phyloP scores from a whole-genome alignment of 2,113 vertebrate species.

The Tricholaema leucomelas region DNA sequence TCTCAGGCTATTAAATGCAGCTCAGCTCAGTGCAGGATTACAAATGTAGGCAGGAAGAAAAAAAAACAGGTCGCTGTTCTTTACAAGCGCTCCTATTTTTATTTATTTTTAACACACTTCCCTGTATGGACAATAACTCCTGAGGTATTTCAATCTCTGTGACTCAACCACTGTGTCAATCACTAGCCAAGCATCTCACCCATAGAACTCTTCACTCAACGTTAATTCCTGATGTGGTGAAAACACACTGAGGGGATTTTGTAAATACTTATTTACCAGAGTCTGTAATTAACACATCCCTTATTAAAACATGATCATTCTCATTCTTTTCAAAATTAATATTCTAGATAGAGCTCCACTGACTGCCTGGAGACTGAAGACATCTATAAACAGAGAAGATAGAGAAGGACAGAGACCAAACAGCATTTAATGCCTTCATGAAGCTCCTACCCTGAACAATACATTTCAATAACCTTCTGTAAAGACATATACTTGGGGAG shows the following conservation, averaged over 20 bases:
- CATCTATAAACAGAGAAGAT: not conserved
- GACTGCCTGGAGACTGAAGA: not conserved
- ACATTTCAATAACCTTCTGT: not conserved
- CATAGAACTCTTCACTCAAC: not conserved
- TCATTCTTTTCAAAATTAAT: not conserved
- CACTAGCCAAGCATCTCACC: slow-evolving; percentile 13
- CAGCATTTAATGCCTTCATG: fast-evolving
- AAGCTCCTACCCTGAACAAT: not conserved
- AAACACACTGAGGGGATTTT: not conserved
- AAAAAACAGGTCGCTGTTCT: not conserved
- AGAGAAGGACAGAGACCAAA: fast-evolving
- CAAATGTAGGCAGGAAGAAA: not conserved
- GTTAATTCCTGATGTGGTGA: not conserved
- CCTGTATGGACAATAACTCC: not conserved
- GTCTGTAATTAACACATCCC: not conserved
- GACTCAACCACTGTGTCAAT: slow-evolving; percentile 15
- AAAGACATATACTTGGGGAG: not conserved
- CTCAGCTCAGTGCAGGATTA: not conserved
- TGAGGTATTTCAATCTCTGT: not conserved
- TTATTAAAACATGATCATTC: not conserved
- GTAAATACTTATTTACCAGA: not conserved
- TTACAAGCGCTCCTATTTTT: not conserved
- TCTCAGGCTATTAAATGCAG: not conserved
- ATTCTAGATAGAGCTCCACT: not conserved
- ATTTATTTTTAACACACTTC: slow-evolving; percentile 24